A percentile compares a stretch with the other conserved stretches of the same genome.
Conservation (phyloP, 2,113 vertebrate genomes). For the Sapajus apella region DNA sequence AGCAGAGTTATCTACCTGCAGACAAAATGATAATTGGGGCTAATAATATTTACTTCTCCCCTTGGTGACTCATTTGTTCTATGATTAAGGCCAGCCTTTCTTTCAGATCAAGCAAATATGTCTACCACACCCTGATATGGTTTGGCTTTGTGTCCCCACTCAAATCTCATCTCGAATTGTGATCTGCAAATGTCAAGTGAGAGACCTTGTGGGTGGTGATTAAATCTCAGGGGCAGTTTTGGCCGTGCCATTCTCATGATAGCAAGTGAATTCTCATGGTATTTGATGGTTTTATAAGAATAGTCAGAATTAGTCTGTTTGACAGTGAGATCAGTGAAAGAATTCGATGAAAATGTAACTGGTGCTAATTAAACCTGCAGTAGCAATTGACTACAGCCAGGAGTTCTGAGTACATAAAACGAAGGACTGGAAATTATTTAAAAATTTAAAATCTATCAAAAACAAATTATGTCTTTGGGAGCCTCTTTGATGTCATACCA, state of each 20-base stretch:
- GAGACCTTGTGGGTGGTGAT: too few species aligned
- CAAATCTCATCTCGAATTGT: too few species aligned
- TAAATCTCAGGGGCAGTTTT: too few species aligned
- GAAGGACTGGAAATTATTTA: not conserved
- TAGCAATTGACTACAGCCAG: not conserved
- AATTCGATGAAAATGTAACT: constrained; percentile 7
- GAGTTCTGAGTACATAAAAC: constrained; percentile 29
- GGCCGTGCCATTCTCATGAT: too few species aligned
- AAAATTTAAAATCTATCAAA: not conserved
- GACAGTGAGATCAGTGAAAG: constrained; percentile 6
- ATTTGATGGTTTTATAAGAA: not conserved
- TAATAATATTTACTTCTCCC: not conserved
- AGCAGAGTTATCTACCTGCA: not conserved
- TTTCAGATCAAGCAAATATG: not conserved
- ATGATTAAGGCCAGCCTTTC: not conserved
- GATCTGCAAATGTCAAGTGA: too few species aligned
- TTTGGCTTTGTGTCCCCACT: too few species aligned
- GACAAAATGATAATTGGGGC: not conserved
- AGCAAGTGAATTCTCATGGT: too few species aligned
- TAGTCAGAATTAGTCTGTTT: not conserved
- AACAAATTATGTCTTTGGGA: not conserved
- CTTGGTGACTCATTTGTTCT: not conserved
- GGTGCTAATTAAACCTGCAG: not conserved
- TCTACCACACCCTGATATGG: not conserved
- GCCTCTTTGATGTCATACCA: too few species aligned